Percentiles rank a stretch among this genome's conserved stretches.
These are phyloP conservation scores for Lasiommata megera DNA, from an alignment of 2,888 invertebrate species.

Conservation along the genomic window DNA sequence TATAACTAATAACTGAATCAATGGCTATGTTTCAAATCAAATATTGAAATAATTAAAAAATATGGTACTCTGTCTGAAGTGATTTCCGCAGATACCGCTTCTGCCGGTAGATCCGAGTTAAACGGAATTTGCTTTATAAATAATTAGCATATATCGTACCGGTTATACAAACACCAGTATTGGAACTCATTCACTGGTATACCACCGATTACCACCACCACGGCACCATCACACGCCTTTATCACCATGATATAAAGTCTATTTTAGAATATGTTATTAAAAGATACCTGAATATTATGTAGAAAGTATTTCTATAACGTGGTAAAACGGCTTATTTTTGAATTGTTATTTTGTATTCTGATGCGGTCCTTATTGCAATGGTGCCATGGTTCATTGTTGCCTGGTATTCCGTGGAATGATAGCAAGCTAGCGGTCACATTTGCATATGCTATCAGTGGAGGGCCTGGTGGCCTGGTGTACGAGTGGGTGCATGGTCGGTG, in stretches of 20 bases:
- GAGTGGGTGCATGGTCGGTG: neutral
- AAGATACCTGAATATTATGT: neutral
- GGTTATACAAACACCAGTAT: neutral
- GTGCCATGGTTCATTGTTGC: slow-evolving; percentile 7
- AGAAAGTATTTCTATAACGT: neutral
- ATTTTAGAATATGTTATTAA: neutral
- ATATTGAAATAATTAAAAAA: no score
- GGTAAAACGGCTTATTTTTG: neutral
- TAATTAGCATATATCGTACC: neutral
- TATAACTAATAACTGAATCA: no score
- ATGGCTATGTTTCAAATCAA: no score
- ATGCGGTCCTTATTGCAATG: neutral
- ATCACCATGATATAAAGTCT: neutral
- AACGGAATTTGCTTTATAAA: neutral
- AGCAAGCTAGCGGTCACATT: slow-evolving; percentile 34
- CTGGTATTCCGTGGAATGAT: slow-evolving; percentile 7
- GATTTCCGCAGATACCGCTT: neutral
- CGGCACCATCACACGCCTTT: neutral
- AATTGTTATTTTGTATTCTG: neutral
- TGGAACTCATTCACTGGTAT: slow-evolving; percentile 5
- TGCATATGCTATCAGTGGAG: slow-evolving; percentile 38
- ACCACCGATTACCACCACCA: neutral
- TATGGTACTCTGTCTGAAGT: no score
- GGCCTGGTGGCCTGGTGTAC: no score
- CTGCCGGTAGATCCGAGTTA: neutral